Evolutionary conservation across 1,140 invertebrate genomes (phyloP).

Genomic region (Sesamia nonagrioides): DNA sequence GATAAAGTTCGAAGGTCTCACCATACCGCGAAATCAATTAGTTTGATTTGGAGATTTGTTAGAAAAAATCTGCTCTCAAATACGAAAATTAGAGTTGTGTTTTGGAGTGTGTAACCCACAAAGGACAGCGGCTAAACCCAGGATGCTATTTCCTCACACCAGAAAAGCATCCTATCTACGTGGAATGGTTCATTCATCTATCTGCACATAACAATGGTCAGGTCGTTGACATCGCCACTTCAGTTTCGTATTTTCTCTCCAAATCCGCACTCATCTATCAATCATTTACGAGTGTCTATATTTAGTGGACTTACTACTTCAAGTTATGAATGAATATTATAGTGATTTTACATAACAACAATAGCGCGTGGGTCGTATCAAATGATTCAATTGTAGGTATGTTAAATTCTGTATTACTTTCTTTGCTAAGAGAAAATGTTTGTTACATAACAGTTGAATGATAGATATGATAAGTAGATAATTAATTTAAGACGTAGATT

Average conservation of each 20-base stretch:
- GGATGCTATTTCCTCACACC: too few relatives aligned
- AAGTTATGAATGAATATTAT: slow-evolving; percentile 41
- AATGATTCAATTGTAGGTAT: slow-evolving; percentile 49
- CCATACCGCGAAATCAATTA: too few relatives aligned
- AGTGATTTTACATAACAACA: slow-evolving; percentile 45
- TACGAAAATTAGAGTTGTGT: too few relatives aligned
- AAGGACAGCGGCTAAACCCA: too few relatives aligned
- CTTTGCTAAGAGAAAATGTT: slow-evolving; percentile 25
- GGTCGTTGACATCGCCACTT: not conserved
- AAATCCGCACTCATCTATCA: slow-evolving; percentile 30
- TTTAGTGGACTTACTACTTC: slow-evolving; percentile 30
- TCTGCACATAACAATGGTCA: not conserved
- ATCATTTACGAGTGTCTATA: slow-evolving; percentile 32
- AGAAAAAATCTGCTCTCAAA: too few relatives aligned
- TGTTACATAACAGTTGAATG: slow-evolving; percentile 32
- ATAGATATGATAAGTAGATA: not conserved
- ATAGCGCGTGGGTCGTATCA: slow-evolving; percentile 45
- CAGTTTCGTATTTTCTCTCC: slow-evolving; percentile 35
- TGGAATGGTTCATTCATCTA: not conserved
- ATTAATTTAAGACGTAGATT: slow-evolving; percentile 23
- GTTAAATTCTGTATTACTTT: slow-evolving; percentile 31
- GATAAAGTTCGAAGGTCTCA: too few relatives aligned
- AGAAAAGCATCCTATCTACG: too few relatives aligned
- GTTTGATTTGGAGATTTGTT: too few relatives aligned
- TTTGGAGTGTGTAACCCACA: too few relatives aligned